Evolutionary conservation across 2,888 invertebrate species (phyloP).

Genomic region (Thecophora atra): DNA sequence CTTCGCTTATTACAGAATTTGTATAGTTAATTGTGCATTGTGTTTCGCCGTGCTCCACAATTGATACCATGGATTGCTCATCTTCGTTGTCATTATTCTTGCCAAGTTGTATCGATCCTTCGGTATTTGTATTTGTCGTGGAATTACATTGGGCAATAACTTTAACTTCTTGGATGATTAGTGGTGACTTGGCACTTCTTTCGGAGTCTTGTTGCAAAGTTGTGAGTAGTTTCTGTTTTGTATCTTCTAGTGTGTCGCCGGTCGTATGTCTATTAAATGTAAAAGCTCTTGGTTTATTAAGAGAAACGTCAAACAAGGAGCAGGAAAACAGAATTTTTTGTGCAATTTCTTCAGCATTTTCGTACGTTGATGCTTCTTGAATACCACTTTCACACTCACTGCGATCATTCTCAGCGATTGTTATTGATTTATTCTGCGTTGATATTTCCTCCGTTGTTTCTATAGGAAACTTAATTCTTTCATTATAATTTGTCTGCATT

Average conservation of each 20-base stretch:
- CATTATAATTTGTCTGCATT: not conserved
- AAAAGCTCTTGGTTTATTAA: constrained; percentile 15
- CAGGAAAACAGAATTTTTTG: constrained; percentile 22
- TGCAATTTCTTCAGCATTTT: not conserved
- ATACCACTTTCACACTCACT: constrained; percentile 28
- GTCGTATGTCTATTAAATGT: not conserved
- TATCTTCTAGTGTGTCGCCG: not conserved
- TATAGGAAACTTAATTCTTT: not conserved
- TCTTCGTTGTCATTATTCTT: too few species aligned
- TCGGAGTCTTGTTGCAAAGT: not conserved
- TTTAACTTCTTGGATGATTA: constrained; percentile 1
- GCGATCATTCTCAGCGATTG: constrained; percentile 30
- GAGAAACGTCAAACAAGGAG: not conserved
- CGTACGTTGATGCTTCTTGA: constrained; percentile 12
- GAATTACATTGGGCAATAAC: not conserved
- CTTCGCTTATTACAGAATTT: too few species aligned
- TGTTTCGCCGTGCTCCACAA: too few species aligned
- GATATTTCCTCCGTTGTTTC: not conserved
- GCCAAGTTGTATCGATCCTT: too few species aligned
- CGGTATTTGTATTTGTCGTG: too few species aligned
- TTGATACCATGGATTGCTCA: too few species aligned
- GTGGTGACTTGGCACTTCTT: not conserved
- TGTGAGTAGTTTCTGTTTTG: not conserved
- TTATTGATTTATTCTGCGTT: not conserved
- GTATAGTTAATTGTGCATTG: too few species aligned